Evolutionary conservation across 1,140 invertebrate species (phyloP).

Genomic region (Solenopsis invicta): DNA sequence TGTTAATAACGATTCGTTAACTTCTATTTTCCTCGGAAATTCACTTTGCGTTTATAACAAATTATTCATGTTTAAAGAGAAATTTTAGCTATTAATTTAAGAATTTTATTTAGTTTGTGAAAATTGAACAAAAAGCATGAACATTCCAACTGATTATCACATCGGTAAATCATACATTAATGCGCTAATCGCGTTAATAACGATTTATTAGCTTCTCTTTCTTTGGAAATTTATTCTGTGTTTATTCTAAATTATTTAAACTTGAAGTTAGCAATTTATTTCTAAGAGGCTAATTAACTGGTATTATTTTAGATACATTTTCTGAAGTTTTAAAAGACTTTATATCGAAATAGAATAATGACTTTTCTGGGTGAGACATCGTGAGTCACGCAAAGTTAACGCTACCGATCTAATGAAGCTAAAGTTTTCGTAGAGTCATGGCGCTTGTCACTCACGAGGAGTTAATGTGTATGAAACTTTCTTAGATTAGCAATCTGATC

Average conservation of each 20-base stretch:
- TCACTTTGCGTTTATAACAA: background rate
- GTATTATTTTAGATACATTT: background rate
- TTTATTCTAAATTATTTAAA: background rate
- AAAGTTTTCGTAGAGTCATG: background rate
- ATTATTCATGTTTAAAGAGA: background rate
- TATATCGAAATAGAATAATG: background rate
- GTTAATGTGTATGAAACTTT: background rate
- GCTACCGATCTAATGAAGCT: background rate
- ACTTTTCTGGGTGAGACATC: background rate
- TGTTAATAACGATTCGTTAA: conserved; percentile 9
- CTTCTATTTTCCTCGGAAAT: background rate
- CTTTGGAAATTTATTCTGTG: background rate
- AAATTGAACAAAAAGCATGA: background rate
- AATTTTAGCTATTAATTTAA: background rate
- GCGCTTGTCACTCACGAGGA: background rate
- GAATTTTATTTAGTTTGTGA: background rate
- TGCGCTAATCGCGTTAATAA: background rate
- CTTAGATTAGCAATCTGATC: background rate
- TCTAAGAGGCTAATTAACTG: background rate
- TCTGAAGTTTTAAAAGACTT: background rate
- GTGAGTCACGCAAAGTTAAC: conserved; percentile 13
- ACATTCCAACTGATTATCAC: background rate
- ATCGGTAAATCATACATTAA: background rate
- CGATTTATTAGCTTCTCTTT: background rate
- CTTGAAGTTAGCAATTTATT: background rate